phyloP scores from a whole-genome alignment of 2,888 invertebrate species.

The Dasysyrphus tricinctus region DNA sequence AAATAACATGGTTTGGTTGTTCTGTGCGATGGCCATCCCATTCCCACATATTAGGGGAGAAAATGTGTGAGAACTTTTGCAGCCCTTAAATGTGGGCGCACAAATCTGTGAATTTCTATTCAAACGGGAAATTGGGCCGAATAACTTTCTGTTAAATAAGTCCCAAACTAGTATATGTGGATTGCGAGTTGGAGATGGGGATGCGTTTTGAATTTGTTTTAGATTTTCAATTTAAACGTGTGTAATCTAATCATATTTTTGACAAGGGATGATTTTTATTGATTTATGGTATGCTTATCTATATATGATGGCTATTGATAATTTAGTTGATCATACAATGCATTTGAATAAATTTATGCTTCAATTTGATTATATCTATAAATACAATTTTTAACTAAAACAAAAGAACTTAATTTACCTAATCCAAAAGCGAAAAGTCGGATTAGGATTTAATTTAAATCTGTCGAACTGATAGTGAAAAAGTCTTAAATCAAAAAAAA shows the following conservation, averaged over 20 bases:
- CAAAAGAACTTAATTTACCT: background rate
- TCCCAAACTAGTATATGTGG: conserved; percentile 19
- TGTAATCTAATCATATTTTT: conserved; percentile 39
- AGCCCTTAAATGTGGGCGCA: conserved; percentile 30
- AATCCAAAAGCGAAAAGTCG: background rate
- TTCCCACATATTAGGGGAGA: conserved; percentile 9
- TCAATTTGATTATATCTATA: background rate
- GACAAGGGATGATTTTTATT: conserved; percentile 36
- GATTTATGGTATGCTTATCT: background rate
- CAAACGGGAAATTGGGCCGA: conserved; percentile 51
- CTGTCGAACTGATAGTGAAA: no score
- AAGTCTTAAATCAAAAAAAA: no score
- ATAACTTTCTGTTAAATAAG: conserved; percentile 61
- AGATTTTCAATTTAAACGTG: conserved; percentile 37
- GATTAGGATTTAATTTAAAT: no score
- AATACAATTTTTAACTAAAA: background rate
- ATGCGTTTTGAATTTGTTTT: conserved; percentile 16
- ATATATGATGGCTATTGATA: background rate
- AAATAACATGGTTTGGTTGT: conserved; percentile 22
- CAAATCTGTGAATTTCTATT: conserved; percentile 61
- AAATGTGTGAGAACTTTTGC: conserved; percentile 58
- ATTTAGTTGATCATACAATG: background rate
- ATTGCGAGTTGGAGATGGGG: background rate
- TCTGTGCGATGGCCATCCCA: background rate
- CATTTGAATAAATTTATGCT: background rate